Percentiles rank a stretch among this genome's conserved stretches.
These are phyloP conservation scores for Anniella stebbinsi DNA, from an alignment of 2,797 vertebrate genomes.

Conservation along the genomic window DNA sequence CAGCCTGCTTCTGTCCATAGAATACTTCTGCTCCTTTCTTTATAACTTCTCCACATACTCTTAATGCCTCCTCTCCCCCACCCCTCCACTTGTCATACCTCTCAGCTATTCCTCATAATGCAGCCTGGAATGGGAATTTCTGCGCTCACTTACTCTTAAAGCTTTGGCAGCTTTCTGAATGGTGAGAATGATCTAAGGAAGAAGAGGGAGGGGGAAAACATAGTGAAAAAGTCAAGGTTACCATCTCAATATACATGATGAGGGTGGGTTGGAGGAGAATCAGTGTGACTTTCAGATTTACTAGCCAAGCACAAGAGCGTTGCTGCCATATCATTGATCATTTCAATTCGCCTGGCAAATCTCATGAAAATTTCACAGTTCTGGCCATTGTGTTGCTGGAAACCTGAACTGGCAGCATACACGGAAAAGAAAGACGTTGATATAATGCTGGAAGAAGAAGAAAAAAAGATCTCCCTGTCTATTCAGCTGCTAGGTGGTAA, in stretches of 20 bases:
- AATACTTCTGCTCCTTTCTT: constrained; percentile 45
- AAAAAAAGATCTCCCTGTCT: constrained; percentile 63
- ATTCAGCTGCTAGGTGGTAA: constrained; percentile 61
- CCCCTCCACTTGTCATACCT: constrained; percentile 38
- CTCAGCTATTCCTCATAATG: constrained; percentile 51
- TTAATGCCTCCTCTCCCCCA: constrained; percentile 7
- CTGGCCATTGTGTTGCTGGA: constrained; percentile 60
- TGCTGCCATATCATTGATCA: constrained; percentile 51
- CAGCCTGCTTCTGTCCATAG: constrained; percentile 57
- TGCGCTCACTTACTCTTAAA: constrained; percentile 59
- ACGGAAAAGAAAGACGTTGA: constrained; percentile 55
- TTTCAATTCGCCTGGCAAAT: constrained; percentile 66
- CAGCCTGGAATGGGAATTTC: constrained; percentile 44
- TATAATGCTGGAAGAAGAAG: constrained; percentile 57
- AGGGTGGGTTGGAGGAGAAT: constrained; percentile 23
- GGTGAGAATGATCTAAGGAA: constrained; percentile 58
- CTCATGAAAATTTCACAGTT: constrained; percentile 64
- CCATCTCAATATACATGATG: constrained; percentile 39
- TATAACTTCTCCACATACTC: constrained; percentile 53
- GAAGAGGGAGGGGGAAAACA: constrained; percentile 18
- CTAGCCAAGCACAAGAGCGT: constrained; percentile 54
- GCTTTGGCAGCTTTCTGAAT: constrained; percentile 42
- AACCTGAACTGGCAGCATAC: constrained; percentile 55
- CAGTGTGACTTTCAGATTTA: constrained; percentile 61
- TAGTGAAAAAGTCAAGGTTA: constrained; percentile 60